phyloP scores from a whole-genome alignment of 2,797 vertebrate species.

The Carduelis carduelis region DNA sequence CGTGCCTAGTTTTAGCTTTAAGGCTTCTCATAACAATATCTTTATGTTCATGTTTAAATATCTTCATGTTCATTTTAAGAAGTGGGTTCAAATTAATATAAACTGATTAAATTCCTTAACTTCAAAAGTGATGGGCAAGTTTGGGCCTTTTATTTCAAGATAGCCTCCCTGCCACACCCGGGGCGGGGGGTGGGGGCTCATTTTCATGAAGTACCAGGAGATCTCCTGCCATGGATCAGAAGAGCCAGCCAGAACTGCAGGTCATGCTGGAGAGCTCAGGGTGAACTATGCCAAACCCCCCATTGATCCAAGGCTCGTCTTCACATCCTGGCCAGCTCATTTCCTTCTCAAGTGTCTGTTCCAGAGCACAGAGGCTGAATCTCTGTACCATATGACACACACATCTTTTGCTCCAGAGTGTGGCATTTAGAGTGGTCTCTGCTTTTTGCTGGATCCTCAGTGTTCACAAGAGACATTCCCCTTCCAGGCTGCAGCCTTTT shows the following conservation, averaged over 20 bases:
- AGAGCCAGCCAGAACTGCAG: neutral
- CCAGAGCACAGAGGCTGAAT: neutral
- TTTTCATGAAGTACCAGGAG: neutral
- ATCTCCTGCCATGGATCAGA: neutral
- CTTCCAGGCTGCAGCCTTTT: neutral
- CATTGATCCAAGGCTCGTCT: rapidly evolving
- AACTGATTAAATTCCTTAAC: neutral
- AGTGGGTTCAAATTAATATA: neutral
- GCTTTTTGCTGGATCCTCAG: neutral
- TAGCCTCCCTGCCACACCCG: neutral
- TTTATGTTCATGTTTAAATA: neutral
- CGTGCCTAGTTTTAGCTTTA: neutral
- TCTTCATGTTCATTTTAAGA: neutral
- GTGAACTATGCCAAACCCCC: neutral
- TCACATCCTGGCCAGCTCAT: rapidly evolving
- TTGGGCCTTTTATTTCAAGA: neutral
- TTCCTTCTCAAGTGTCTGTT: neutral
- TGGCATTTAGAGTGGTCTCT: neutral
- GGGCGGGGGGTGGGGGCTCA: neutral
- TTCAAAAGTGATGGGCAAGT: neutral
- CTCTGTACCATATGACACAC: rapidly evolving
- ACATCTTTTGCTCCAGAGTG: neutral
- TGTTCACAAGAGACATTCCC: neutral
- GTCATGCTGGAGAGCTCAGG: neutral
- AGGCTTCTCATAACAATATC: neutral